Percentiles rank a stretch among this genome's conserved stretches.
phyloP scores from a whole-genome alignment of 2,797 vertebrate species.

The Leptatherina wallacei region DNA sequence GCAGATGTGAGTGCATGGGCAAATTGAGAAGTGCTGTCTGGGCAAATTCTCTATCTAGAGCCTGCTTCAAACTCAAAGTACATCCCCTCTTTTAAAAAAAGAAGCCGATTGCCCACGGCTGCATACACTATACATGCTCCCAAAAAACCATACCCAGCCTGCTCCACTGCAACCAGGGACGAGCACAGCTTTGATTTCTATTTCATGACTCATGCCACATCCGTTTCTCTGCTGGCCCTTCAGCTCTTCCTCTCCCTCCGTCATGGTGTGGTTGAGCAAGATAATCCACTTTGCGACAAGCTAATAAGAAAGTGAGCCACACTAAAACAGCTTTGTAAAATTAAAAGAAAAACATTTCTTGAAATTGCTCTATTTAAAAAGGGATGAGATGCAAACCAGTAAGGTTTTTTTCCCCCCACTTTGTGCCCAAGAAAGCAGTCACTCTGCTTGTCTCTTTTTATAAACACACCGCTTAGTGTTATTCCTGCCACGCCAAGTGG shows the following conservation, averaged over 20 bases:
- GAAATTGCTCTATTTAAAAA: constrained; percentile 24
- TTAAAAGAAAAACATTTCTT: constrained; percentile 20
- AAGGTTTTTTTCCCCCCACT: constrained; percentile 18
- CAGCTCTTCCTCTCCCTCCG: constrained; percentile 56
- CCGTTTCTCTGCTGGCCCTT: constrained; percentile 53
- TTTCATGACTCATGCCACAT: constrained; percentile 74
- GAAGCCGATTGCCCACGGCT: constrained; percentile 71
- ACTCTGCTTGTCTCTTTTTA: constrained; percentile 35
- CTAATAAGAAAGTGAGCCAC: constrained; percentile 45
- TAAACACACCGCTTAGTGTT: constrained; percentile 54
- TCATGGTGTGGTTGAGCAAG: constrained; percentile 40
- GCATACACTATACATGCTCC: constrained; percentile 60
- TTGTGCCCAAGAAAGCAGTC: constrained; percentile 23
- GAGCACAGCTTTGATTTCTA: constrained; percentile 67
- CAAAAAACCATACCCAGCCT: constrained; percentile 54
- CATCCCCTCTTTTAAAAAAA: constrained; percentile 68
- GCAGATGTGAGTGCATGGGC: constrained; percentile 59
- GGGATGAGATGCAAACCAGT: constrained; percentile 24
- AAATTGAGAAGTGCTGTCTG: constrained; percentile 70
- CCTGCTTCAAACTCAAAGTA: constrained; percentile 62
- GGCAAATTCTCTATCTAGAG: constrained; percentile 64
- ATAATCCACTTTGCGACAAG: constrained; percentile 58
- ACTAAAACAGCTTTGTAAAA: constrained; percentile 47
- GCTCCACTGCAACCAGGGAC: constrained; percentile 49
- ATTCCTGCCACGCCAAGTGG: constrained; percentile 38